These are phyloP conservation scores for Paratilapia polleni DNA, from an alignment of 2,113 vertebrate genomes.

Conservation along the genomic window DNA sequence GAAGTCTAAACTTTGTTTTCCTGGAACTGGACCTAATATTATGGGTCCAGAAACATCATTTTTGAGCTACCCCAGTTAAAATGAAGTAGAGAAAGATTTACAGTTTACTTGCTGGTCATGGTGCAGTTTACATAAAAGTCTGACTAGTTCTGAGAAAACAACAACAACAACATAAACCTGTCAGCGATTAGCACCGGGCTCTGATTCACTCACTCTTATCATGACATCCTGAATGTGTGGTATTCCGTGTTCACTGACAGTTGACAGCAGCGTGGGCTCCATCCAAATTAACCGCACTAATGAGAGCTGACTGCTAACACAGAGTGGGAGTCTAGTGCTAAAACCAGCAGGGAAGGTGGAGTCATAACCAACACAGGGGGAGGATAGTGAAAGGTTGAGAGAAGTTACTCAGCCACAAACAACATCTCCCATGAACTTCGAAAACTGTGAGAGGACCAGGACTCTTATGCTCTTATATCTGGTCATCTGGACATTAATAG, in stretches of 20 bases:
- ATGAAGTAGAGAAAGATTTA: not conserved
- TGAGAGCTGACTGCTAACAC: slow-evolving; percentile 27
- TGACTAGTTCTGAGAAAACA: not conserved
- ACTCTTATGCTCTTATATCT: not conserved
- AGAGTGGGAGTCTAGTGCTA: slow-evolving; percentile 40
- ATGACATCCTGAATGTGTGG: slow-evolving; percentile 21
- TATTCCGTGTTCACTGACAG: slow-evolving; percentile 13
- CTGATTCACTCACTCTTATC: slow-evolving; percentile 21
- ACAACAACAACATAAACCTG: not conserved
- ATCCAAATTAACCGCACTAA: slow-evolving; percentile 11
- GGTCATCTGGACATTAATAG: slow-evolving; percentile 1
- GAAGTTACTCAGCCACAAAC: slow-evolving; percentile 42
- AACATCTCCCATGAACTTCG: slow-evolving; percentile 20
- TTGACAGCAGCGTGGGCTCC: slow-evolving; percentile 6
- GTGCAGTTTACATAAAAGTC: slow-evolving; percentile 3
- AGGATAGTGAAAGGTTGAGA: slow-evolving; percentile 33
- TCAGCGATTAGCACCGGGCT: not conserved
- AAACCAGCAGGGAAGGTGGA: slow-evolving; percentile 41
- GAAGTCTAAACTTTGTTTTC: not conserved
- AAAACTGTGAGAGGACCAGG: not conserved
- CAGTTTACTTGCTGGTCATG: slow-evolving; percentile 3
- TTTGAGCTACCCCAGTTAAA: slow-evolving; percentile 2
- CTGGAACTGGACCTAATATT: no score
- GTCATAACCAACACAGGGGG: slow-evolving; percentile 13
- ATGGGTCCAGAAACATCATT: not conserved